Evolutionary conservation across 2,113 vertebrate genomes (phyloP).

Genomic region (Benitochromis conjunctus): DNA sequence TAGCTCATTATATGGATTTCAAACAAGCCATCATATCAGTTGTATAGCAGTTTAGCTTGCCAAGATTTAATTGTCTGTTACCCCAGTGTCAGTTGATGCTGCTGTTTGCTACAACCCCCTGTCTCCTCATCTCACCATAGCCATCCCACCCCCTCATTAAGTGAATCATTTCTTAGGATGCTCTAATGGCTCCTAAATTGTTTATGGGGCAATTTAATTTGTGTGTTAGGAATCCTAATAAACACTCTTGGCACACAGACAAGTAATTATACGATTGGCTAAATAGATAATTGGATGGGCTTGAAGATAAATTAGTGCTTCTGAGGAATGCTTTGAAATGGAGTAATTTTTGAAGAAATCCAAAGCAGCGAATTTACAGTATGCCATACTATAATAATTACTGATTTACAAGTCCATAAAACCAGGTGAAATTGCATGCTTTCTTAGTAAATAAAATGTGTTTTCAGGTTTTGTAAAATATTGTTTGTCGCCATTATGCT

Average conservation of each 20-base stretch:
- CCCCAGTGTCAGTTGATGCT: slow-evolving; percentile 16
- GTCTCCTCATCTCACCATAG: slow-evolving; percentile 20
- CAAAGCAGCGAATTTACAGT: background rate
- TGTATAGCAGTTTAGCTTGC: slow-evolving; percentile 16
- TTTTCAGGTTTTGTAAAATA: background rate
- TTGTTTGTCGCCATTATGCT: background rate
- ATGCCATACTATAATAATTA: background rate
- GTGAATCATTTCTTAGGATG: slow-evolving; percentile 60
- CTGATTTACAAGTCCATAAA: background rate
- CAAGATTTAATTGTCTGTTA: slow-evolving; percentile 53
- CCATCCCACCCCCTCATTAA: slow-evolving; percentile 57
- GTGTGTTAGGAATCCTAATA: slow-evolving; percentile 57
- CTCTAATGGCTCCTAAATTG: slow-evolving; percentile 71
- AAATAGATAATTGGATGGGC: slow-evolving; percentile 62
- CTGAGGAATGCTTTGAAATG: slow-evolving; percentile 22
- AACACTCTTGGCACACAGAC: slow-evolving; percentile 44
- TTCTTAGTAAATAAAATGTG: background rate
- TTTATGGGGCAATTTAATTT: slow-evolving; percentile 70
- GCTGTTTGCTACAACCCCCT: slow-evolving; percentile 12
- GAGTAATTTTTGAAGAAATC: background rate
- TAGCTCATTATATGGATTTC: slow-evolving; percentile 37
- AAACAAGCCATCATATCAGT: slow-evolving; percentile 19
- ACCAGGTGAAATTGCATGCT: background rate
- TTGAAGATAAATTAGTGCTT: slow-evolving; percentile 42
- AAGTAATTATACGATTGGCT: slow-evolving; percentile 67